phyloP scores from a whole-genome alignment of 2,797 vertebrate species.

The Gallirallus australis region DNA sequence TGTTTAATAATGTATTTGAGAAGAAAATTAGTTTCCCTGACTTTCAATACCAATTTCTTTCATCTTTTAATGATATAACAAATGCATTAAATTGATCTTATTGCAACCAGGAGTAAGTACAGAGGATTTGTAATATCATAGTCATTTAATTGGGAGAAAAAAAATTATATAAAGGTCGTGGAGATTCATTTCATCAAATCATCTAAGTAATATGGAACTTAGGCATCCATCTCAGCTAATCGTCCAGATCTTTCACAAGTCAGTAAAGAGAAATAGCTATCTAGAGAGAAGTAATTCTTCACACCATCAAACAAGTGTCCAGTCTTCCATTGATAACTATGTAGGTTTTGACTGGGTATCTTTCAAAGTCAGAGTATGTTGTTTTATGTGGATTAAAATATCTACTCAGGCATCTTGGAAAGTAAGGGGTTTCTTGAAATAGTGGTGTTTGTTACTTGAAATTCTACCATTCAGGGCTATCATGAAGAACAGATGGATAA shows the following conservation, averaged over 20 bases:
- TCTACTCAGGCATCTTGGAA: background rate
- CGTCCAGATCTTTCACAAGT: background rate
- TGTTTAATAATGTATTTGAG: background rate
- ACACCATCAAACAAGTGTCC: background rate
- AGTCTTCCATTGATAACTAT: background rate
- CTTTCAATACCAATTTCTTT: background rate
- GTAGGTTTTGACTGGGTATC: background rate
- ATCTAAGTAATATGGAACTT: background rate
- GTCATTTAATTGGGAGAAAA: no score
- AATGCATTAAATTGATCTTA: background rate
- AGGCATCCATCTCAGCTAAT: background rate
- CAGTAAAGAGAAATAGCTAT: background rate
- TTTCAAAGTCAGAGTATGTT: background rate
- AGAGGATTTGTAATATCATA: background rate
- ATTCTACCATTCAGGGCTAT: background rate
- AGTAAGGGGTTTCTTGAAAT: background rate
- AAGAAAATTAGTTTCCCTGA: background rate
- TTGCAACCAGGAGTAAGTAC: background rate
- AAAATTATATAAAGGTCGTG: background rate
- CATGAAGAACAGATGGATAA: background rate
- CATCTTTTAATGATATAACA: background rate
- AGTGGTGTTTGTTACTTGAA: background rate
- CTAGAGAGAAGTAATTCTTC: background rate
- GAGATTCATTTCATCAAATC: background rate
- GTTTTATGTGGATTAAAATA: background rate